These are phyloP conservation scores for Aulostomus chinensis DNA, from an alignment of 2,797 vertebrate species.

Conservation along the genomic window DNA sequence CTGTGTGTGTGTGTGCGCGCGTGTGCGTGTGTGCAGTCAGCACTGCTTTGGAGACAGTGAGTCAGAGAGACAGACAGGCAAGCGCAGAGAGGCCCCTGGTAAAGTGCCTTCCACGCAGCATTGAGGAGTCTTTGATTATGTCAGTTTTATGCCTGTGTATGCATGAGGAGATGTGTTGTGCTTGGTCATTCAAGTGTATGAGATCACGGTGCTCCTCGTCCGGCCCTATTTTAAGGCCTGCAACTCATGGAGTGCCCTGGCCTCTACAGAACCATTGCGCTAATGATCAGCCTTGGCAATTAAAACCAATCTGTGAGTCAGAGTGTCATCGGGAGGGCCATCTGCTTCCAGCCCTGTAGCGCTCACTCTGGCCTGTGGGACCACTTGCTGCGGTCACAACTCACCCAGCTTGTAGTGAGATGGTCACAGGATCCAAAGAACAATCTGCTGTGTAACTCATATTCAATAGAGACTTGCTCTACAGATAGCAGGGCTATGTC, in stretches of 20 bases:
- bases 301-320: constrained; percentile 78
- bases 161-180: constrained; percentile 21
- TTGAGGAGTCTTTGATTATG: constrained; percentile 37
- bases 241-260: constrained; percentile 58
- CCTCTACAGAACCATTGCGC: constrained; percentile 68
- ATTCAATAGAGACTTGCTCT: constrained; percentile 48
- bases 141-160: constrained; percentile 25
- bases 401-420: constrained; percentile 66
- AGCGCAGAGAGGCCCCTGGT: constrained; percentile 26
- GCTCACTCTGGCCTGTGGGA: constrained; percentile 68
- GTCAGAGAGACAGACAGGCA: constrained; percentile 45
- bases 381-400: constrained; percentile 72
- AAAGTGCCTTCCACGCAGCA: constrained; percentile 33
- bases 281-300: constrained; percentile 77
- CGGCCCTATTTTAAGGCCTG: constrained; percentile 67
- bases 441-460: constrained; percentile 66
- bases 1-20: constrained; percentile 24
- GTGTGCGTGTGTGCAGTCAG: constrained; percentile 35
- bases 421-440: constrained; percentile 68
- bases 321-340: constrained; percentile 77
- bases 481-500: constrained; percentile 27
- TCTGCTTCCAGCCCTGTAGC: constrained; percentile 74
- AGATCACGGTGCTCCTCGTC: constrained; percentile 44
- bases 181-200: constrained; percentile 31
- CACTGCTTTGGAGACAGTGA: constrained; percentile 57